A percentile compares a stretch with the other conserved stretches of the same genome.
These are phyloP conservation scores for Ramphastos sulfuratus DNA, from an alignment of 2,113 vertebrate species.

Conservation along the genomic window DNA sequence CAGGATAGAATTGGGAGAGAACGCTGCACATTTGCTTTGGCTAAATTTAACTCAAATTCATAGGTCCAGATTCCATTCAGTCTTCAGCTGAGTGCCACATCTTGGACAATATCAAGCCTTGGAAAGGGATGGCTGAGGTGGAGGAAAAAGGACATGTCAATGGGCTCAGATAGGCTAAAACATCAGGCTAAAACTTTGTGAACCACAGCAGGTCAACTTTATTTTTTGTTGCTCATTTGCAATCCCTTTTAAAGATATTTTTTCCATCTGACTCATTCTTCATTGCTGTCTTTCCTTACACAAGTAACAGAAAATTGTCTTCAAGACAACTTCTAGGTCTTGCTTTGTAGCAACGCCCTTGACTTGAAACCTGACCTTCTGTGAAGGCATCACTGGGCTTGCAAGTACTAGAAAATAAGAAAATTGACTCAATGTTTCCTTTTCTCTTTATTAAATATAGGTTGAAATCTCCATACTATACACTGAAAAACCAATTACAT, in stretches of 20 bases:
- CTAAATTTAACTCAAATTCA: background rate
- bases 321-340: background rate
- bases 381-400: background rate
- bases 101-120: background rate
- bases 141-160: background rate
- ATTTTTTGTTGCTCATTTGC: background rate
- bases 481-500: background rate
- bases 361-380: background rate
- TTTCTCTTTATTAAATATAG: background rate
- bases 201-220: background rate
- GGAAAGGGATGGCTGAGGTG: background rate
- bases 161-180: background rate
- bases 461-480: background rate
- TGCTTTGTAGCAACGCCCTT: background rate
- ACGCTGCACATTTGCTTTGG: background rate
- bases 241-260: background rate
- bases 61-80: background rate
- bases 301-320: background rate
- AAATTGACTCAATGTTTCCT: background rate
- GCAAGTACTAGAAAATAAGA: background rate
- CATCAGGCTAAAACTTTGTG: background rate
- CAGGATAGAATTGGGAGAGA: background rate
- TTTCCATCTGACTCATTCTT: background rate
- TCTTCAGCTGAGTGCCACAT: background rate
- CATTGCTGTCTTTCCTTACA: background rate